Evolutionary conservation across 2,113 vertebrate species (phyloP).

Genomic region (Atlantisia rogersi): DNA sequence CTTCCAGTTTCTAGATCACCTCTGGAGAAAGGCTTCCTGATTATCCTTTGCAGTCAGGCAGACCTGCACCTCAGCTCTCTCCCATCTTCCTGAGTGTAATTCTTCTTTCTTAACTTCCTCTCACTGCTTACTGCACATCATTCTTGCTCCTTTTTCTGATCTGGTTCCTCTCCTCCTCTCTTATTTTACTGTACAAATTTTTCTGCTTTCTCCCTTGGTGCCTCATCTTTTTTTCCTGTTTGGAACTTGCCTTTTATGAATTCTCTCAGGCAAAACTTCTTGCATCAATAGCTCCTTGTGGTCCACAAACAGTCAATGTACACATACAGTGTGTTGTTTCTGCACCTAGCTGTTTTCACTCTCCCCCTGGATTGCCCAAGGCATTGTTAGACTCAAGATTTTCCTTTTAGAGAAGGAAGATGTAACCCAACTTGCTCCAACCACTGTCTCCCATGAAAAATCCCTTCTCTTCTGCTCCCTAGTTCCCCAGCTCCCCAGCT

Average conservation of each 20-base stretch:
- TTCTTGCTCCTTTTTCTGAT: background rate
- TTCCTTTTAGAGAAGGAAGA: background rate
- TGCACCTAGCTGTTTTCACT: background rate
- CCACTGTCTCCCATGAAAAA: background rate
- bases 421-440: background rate
- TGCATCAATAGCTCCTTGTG: background rate
- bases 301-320: background rate
- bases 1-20: background rate
- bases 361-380: background rate
- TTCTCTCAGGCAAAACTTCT: background rate
- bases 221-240: background rate
- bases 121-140: background rate
- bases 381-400: background rate
- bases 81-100: background rate
- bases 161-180: background rate
- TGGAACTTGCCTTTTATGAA: background rate
- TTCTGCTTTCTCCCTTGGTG: background rate
- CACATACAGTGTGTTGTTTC: fast-evolving
- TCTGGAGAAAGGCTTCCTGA: background rate
- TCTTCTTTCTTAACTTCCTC: background rate
- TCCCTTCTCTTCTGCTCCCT: background rate
- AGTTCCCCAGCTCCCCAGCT: background rate
- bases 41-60: background rate
- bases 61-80: background rate
- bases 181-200: background rate